Evolutionary conservation across 2,888 invertebrate species (phyloP), one percentile per base, ranked within the genome.

Genomic region (Metalampra italica): DNA sequence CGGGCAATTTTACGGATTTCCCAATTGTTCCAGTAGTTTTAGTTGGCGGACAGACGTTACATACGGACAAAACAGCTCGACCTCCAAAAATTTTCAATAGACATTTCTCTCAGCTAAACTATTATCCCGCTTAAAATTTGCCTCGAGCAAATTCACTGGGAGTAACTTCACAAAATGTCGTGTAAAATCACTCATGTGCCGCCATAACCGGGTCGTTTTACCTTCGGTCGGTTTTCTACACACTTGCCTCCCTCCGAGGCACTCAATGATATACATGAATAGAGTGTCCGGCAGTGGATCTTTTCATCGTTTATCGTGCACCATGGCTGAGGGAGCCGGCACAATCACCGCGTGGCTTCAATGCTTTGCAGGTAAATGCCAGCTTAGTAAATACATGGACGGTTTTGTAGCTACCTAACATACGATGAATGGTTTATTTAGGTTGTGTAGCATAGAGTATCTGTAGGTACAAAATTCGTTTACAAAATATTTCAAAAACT

Each of bases 201-300:
- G 2, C 22, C 22, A 22, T 22, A 22, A 22, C 22, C 22, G 22
- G 22, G 13, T n/a, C 29, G 39, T 29, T 45, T 29, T 36, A 11
- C 56, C 67, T 61, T n/a, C n/a, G n/a, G n/a, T n/a, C 64, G 62
- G 72, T 75, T 77, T 81, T 75, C 75, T 75, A 69, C 76, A 66
- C 71, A 71, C 74, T 74, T 76, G 70, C 72, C 71, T 69, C 36
- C 36, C 62, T 52, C 59, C 62, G 30, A 30, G 50, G 58, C 61
- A 68, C 75, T 82, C 77, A 78, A 76, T 82, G 78, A 77, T 78
- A 78, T 75, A 76, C 80, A 78, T 79, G 82, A 83, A 79, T 82
- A 69, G 76, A 81, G 75, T 85, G 85, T 84, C 86, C 85, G 72
- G 77, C 61, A 64, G 64, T 66, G 60, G 65, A 69, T 78, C 78